Conservation (phyloP, 35 echinoderm and acorn worm genomes). For the Apostichopus californicus region DNA sequence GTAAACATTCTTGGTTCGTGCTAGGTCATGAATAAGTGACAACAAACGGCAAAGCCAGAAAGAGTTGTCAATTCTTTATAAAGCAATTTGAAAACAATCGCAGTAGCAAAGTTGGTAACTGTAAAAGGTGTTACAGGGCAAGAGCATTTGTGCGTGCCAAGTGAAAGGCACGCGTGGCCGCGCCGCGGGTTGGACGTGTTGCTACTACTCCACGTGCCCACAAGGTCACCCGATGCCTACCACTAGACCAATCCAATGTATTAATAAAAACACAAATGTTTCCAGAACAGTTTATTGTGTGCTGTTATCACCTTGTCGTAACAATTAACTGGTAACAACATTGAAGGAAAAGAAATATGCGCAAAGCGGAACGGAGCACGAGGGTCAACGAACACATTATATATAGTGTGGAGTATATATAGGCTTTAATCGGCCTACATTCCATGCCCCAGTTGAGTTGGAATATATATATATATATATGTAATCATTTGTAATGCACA, state of each 20-base stretch:
- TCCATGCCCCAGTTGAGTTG: no score
- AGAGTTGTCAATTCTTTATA: constrained; percentile 19
- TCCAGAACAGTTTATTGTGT: no score
- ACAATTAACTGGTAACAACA: neutral
- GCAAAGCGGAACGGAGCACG: neutral
- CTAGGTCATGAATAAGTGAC: neutral
- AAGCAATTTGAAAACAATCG: constrained; percentile 4
- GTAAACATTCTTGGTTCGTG: neutral
- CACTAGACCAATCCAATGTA: neutral
- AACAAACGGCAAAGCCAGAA: neutral
- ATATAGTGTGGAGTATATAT: neutral
- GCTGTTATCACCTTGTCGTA: no score
- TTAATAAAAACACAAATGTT: no score
- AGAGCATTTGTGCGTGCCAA: neutral
- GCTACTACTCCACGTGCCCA: neutral
- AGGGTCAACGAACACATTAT: neutral
- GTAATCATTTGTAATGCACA: no score
- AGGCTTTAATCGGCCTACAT: neutral
- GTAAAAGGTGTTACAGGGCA: neutral
- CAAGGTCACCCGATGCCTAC: neutral
- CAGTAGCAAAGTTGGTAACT: neutral
- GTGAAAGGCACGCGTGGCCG: neutral
- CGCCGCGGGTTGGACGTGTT: neutral
- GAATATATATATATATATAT: no score
- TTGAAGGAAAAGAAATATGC: neutral